Evolutionary conservation across 1,140 invertebrate genomes (phyloP).

Genomic region (Bombus pascuorum): DNA sequence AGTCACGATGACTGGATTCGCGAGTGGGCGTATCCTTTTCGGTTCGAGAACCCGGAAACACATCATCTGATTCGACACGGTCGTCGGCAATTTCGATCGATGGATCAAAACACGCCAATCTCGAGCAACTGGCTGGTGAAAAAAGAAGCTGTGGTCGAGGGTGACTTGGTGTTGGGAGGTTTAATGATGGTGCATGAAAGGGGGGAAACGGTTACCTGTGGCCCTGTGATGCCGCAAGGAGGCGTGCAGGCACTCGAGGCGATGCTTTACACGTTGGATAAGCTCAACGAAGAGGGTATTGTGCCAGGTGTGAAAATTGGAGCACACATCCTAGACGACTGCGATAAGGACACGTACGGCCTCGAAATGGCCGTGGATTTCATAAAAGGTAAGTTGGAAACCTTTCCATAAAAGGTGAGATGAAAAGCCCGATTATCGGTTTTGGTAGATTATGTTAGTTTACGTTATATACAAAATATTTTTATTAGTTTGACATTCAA

Average conservation of each 20-base stretch:
- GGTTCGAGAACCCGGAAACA: constrained; percentile 57
- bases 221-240: constrained; percentile 96
- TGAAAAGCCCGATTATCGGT: background rate
- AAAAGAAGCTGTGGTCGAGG: constrained; percentile 92
- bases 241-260: constrained; percentile 95
- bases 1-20: background rate
- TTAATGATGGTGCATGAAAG: constrained; percentile 98
- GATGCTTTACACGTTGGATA: constrained; percentile 95
- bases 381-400: constrained; percentile 92
- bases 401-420: too few species aligned
- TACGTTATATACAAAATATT: too few species aligned
- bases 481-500: too few species aligned
- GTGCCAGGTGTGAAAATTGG: constrained; percentile 92
- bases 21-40: background rate
- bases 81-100: constrained; percentile 66
- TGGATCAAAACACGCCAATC: constrained; percentile 51
- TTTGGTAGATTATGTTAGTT: background rate
- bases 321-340: constrained; percentile 96
- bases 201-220: constrained; percentile 92
- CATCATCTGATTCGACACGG: constrained; percentile 70
- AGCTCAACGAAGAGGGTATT: constrained; percentile 87
- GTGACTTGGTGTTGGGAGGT: constrained; percentile 92
- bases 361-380: constrained; percentile 98
- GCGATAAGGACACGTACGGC: constrained; percentile 98
- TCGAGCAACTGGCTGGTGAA: constrained; percentile 90